A percentile compares a stretch with the other conserved stretches of the same genome.
These are phyloP conservation scores for Oreonectes daqikongensis DNA, from an alignment of 2,797 vertebrate species.

Conservation along the genomic window DNA sequence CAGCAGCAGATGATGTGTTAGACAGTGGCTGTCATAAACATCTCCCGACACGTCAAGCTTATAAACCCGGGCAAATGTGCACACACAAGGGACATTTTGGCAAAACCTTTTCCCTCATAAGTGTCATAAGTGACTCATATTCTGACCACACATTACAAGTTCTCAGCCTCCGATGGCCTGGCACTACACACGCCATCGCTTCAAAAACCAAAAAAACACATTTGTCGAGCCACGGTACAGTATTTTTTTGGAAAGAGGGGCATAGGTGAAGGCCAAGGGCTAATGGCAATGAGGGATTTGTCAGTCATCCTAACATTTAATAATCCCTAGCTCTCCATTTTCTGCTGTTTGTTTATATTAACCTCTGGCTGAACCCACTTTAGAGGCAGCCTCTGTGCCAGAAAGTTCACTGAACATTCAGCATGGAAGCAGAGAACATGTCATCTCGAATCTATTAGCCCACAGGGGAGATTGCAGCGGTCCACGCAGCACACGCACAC, in stretches of 20 bases:
- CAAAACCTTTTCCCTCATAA: conserved; percentile 17
- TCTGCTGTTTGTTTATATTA: conserved; percentile 96
- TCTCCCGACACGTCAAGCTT: conserved; percentile 24
- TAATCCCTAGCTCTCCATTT: conserved; percentile 90
- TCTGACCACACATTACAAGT: conserved; percentile 47
- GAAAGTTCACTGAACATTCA: conserved; percentile 95
- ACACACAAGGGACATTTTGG: conserved; percentile 17
- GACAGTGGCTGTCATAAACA: conserved; percentile 4
- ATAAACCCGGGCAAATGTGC: conserved; percentile 12
- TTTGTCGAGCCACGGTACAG: conserved; percentile 55
- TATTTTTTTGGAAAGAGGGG: conserved; percentile 67
- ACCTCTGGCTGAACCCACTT: conserved; percentile 98
- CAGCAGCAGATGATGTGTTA: neutral
- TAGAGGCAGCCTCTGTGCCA: conserved; percentile 90
- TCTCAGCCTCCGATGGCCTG: conserved; percentile 45
- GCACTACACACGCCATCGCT: conserved; percentile 62
- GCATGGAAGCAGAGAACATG: conserved; percentile 88
- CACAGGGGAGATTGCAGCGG: conserved; percentile 86
- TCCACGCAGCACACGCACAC: conserved; percentile 67
- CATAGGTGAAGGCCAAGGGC: conserved; percentile 85
- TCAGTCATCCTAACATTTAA: conserved; percentile 90
- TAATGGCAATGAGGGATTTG: conserved; percentile 94
- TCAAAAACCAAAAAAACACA: conserved; percentile 59
- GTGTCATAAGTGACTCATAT: conserved; percentile 38
- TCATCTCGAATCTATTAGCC: conserved; percentile 94